Conservation (phyloP, 2,888 invertebrate genomes). For the Cheilosia variabilis region DNA sequence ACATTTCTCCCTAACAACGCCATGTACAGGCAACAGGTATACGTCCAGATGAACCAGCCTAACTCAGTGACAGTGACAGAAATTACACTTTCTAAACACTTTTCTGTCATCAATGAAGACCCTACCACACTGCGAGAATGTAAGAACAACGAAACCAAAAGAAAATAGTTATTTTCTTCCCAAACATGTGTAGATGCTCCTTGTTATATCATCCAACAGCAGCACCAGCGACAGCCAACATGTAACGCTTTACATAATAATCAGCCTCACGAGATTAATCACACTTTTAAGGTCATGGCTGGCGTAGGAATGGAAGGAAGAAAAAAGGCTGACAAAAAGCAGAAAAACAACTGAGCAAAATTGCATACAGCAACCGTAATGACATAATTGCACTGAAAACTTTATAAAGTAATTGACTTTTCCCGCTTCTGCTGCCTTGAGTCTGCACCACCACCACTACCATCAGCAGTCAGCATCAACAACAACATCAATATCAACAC, state of each 20-base stretch:
- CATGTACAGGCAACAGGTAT: constrained; percentile 24
- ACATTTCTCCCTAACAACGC: constrained; percentile 26
- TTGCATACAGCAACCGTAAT: constrained; percentile 37
- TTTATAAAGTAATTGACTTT: constrained; percentile 74
- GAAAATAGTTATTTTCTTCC: constrained; percentile 15
- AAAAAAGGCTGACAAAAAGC: constrained; percentile 3
- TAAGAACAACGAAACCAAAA: constrained; percentile 2
- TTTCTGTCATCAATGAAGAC: constrained; percentile 42
- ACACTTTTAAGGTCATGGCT: constrained; percentile 75
- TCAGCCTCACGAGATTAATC: constrained; percentile 67
- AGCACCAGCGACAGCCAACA: constrained; percentile 16
- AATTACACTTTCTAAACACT: constrained; percentile 62
- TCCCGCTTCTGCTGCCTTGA: constrained; percentile 58
- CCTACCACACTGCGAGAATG: constrained; percentile 21
- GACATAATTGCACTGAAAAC: constrained; percentile 73
- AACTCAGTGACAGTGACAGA: constrained; percentile 21
- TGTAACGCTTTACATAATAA: constrained; percentile 59
- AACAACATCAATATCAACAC: constrained; percentile 6
- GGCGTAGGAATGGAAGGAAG: constrained; percentile 49
- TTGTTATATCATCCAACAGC: constrained; percentile 60
- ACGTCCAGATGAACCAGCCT: constrained; percentile 6
- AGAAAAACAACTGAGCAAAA: constrained; percentile 22
- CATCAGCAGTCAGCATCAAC: constrained; percentile 20
- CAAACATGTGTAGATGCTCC: constrained; percentile 44
- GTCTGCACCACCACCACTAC: constrained; percentile 15